Evolutionary conservation across 1,140 invertebrate genomes (phyloP), one percentile per base, ranked within the genome.

Genomic region (Papilio polyxenes): DNA sequence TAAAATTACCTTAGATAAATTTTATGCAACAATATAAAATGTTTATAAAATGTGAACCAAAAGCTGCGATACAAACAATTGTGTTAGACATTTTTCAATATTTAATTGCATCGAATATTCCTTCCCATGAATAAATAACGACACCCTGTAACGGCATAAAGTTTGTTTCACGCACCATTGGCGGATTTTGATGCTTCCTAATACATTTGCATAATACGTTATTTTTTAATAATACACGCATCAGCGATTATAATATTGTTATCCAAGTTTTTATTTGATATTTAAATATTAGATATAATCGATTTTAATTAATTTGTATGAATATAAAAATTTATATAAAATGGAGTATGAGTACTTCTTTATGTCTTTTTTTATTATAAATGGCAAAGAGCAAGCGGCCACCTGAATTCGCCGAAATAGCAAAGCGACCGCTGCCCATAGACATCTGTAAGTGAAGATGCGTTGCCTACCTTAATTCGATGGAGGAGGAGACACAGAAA

Each of bases 171-270:
- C 62, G 62, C 62, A 31, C 11, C 62, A 65, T 31, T 65, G 62
- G 62, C 23, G 62, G 23, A 65, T 65, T 65, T 65, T 65, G 62
- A 65, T 65, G 62, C 23, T 65, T 65, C 62, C 62, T 65, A 65
- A 11, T 65, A 13, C 62, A 65, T 65, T 31, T 65, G 62, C 62
- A 65, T 65, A 65, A 65, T 65, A 65, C 20, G 62, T 65, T 65
- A 31, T 65, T 65, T 65, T 65, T 65, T 65, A 23, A 65, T 65
- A 65, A 65, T 31, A 31, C 62, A 59, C 56, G 56, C 56, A 59
- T 59, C 56, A 20, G 6, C 56, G 56, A 59, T 20, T 59, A 59
- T 59, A 59, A 20, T 20, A 59, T 59, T 59, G 56, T 59, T 59
- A 20, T 6, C 17, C 7, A n/a, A 4, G 53, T 59, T 17, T 56